Conservation (phyloP, 2,797 vertebrate species). For the Knipowitschia caucasica region DNA sequence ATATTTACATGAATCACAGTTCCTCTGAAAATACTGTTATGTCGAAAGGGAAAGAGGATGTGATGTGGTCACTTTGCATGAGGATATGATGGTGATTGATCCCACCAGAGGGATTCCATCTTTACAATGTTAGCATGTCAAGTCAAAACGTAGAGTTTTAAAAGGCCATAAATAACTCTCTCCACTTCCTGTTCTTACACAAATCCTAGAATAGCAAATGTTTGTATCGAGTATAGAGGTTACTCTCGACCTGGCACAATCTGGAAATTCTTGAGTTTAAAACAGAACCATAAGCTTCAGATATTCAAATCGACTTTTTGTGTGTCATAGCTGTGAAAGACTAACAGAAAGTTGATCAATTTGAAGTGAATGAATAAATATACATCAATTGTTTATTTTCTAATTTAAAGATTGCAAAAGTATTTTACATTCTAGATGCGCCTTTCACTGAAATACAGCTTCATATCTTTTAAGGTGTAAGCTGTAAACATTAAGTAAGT, state of each 20-base stretch:
- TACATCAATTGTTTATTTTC: no score
- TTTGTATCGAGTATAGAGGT: background rate
- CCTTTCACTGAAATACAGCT: no score
- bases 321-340: background rate
- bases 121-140: no score
- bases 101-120: background rate
- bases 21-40: constrained; percentile 14
- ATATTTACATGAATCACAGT: background rate
- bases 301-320: background rate
- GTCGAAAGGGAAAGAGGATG: constrained; percentile 40
- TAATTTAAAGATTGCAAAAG: no score
- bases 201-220: constrained; percentile 13
- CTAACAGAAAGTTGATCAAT: no score
- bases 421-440: no score
- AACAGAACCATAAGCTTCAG: background rate
- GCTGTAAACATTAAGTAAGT: no score
- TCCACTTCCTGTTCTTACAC: constrained; percentile 35
- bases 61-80: constrained; percentile 9
- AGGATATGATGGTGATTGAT: background rate
- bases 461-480: no score
- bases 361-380: no score
- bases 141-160: no score
- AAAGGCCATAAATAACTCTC: background rate
- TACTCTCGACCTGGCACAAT: background rate
- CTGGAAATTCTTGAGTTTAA: constrained; percentile 11